phyloP scores from a whole-genome alignment of 1,140 invertebrate genomes.

The Asobara japonica region DNA sequence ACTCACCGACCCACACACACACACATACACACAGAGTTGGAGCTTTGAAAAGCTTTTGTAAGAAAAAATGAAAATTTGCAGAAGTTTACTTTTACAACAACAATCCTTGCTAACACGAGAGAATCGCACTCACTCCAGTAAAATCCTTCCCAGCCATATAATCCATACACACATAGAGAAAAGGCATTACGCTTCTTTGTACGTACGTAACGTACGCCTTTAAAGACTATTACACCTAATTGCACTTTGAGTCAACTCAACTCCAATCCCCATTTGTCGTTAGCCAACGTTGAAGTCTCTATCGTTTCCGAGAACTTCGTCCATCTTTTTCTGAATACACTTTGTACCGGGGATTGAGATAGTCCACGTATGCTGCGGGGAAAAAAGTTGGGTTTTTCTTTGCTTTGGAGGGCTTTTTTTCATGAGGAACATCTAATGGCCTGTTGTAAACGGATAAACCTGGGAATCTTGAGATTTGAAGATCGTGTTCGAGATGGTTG shows the following conservation, averaged over 20 bases:
- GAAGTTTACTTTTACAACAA: conserved; percentile 89
- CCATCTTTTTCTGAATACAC: not conserved
- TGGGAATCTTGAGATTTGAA: too few species aligned
- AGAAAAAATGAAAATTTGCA: too few species aligned
- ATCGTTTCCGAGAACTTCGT: conserved; percentile 25
- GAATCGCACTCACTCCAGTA: conserved; percentile 76
- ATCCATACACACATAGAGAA: not conserved
- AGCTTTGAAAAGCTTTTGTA: too few species aligned
- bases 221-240: conserved; percentile 33
- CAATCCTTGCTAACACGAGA: conserved; percentile 80
- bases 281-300: conserved; percentile 26
- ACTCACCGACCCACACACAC: too few species aligned
- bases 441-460: too few species aligned
- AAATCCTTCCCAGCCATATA: too few species aligned
- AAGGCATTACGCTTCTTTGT: conserved; percentile 25
- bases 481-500: too few species aligned
- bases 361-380: too few species aligned
- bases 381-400: too few species aligned
- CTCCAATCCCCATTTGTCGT: conserved; percentile 27
- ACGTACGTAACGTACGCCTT: not conserved
- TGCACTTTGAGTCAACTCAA: not conserved
- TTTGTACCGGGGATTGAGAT: not conserved
- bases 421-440: too few species aligned
- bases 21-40: too few species aligned
- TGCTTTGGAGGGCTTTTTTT: too few species aligned